phyloP scores from a whole-genome alignment of 2,888 invertebrate genomes.

The Thereva nobilitata region DNA sequence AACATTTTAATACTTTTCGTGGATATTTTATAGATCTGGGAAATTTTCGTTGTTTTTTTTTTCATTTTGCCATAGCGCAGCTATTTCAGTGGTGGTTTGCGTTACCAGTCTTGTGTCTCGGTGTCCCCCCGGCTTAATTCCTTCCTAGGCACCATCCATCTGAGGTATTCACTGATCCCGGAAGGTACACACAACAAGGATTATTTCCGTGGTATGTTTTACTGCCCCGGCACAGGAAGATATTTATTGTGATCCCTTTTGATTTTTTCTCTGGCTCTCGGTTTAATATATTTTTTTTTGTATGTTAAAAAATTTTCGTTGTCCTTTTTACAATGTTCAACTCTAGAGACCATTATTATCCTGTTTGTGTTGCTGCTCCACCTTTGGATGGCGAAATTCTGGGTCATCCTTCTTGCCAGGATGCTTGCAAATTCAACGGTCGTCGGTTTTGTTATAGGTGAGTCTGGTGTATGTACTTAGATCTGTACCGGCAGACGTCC shows the following conservation, averaged over 20 bases:
- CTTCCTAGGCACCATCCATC: conserved; percentile 30
- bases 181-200: conserved; percentile 41
- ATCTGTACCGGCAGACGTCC: conserved; percentile 11
- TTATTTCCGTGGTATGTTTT: conserved; percentile 43
- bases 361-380: conserved; percentile 24
- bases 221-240: conserved; percentile 40
- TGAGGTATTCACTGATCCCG: conserved; percentile 38
- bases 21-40: conserved; percentile 39
- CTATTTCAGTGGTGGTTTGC: neutral
- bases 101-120: neutral
- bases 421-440: conserved; percentile 26
- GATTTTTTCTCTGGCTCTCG: conserved; percentile 30
- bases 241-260: conserved; percentile 43
- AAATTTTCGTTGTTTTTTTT: neutral
- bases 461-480: neutral
- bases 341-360: conserved; percentile 26
- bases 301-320: conserved; percentile 26
- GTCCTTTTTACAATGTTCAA: conserved; percentile 13
- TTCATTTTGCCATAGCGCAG: conserved; percentile 12
- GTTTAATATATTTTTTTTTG: conserved; percentile 6
- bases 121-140: conserved; percentile 27
- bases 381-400: conserved; percentile 18
- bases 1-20: conserved; percentile 42
- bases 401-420: conserved; percentile 26
- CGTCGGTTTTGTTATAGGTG: conserved; percentile 13